Percentiles rank a stretch among this genome's conserved stretches.
phyloP scores from a whole-genome alignment of 2,888 invertebrate species.

The Drosophila anomalata region DNA sequence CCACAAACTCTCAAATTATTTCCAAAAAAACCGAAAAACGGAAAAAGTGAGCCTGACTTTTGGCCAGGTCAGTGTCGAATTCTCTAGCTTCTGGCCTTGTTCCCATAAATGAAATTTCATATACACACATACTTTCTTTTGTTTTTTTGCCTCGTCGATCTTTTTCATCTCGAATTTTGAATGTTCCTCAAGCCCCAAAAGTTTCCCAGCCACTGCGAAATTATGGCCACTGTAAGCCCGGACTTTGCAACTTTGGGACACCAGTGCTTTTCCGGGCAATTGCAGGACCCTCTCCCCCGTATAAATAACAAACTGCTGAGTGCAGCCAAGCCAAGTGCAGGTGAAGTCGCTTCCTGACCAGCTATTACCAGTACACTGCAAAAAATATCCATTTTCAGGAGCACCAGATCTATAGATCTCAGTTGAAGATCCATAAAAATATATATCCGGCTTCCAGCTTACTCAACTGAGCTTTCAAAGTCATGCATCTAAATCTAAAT shows the following conservation, averaged over 20 bases:
- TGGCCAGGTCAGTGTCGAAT: background rate
- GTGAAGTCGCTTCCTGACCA: background rate
- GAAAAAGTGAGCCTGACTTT: background rate
- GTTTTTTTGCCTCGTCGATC: background rate
- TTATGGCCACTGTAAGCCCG: background rate
- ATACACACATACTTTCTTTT: background rate
- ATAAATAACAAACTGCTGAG: background rate
- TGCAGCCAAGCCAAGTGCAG: slow-evolving; percentile 1
- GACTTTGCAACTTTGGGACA: background rate
- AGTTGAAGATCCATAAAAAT: too few species aligned
- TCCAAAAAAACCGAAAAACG: background rate
- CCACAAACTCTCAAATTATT: slow-evolving; percentile 5
- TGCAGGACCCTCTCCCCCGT: background rate
- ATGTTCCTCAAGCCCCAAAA: background rate
- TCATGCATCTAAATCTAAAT: too few species aligned
- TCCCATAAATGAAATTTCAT: background rate
- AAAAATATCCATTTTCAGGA: background rate
- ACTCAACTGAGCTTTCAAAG: too few species aligned
- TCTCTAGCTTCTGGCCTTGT: background rate
- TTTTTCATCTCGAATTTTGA: background rate
- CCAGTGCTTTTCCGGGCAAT: background rate
- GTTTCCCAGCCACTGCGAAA: background rate
- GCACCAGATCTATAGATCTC: too few species aligned
- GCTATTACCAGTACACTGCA: background rate
- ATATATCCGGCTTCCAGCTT: too few species aligned